Percentiles rank a stretch among this genome's conserved stretches.
These are phyloP conservation scores for Myotis yumanensis DNA, from an alignment of 2,113 vertebrate species.

Conservation along the genomic window DNA sequence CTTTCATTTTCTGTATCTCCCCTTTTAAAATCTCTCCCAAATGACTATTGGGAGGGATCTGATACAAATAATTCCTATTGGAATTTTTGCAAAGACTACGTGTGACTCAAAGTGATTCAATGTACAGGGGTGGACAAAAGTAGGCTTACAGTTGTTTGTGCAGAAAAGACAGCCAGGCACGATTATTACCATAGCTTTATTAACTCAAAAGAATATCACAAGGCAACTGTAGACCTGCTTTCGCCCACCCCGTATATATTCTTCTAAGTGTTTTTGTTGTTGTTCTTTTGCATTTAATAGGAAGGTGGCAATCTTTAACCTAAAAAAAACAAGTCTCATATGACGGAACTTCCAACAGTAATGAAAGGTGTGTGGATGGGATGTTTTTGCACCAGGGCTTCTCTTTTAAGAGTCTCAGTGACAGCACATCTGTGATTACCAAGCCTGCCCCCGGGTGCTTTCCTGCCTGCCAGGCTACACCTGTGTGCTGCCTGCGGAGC, in stretches of 20 bases:
- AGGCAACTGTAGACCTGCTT: background rate
- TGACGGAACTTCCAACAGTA: background rate
- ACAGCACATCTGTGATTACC: background rate
- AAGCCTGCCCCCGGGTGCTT: too few relatives aligned
- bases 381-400: background rate
- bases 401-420: background rate
- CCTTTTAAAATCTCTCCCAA: background rate
- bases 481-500: rapidly evolving
- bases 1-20: background rate
- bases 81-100: background rate
- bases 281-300: background rate
- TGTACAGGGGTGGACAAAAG: background rate
- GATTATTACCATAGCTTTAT: background rate
- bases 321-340: background rate
- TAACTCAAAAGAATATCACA: background rate
- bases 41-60: background rate
- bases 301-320: background rate
- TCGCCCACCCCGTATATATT: background rate
- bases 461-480: background rate
- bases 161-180: background rate
- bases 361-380: background rate
- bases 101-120: background rate
- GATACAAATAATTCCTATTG: background rate
- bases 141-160: background rate
- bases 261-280: background rate